Evolutionary conservation across 2,113 vertebrate species (phyloP), one percentile per base, ranked within the genome.

Genomic region (Mormoops blainvillei): DNA sequence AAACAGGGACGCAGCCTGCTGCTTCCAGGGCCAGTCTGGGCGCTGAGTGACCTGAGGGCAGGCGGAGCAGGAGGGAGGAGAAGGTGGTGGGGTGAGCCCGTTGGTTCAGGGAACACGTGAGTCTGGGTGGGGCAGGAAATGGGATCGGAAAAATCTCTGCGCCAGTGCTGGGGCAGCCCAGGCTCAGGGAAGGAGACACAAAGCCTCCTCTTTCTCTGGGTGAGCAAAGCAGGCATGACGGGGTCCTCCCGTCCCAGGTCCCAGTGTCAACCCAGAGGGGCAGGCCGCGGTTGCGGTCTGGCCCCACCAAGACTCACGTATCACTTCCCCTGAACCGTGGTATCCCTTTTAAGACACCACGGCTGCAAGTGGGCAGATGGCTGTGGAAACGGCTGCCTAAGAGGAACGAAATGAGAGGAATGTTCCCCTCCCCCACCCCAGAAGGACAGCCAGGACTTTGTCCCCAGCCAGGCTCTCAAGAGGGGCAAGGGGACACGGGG

Each of bases 221-320:
- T 12, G 5, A 89, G 36, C 22, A 4, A 31, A 71, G 74, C 0
- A 7, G 31, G 18, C 14, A 0, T 0, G 41, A 45, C 11, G 24
- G 28, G 13, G 58, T 16, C 16, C 77, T n/a, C 48, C 68, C 0
- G 5, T 20, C 56, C 20, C n/a, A 26, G 4, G 7, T 61, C 9
- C 58, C 58, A 26, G 24, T 0, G 58, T 36, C 33, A 16, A 6
- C 3, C 6, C 5, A 36, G 94, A 36, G 4, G 33, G 36, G 41
- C 58, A 26, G 76, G 38, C 14, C 3, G 52, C 24, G 22, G 18
- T 4, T 31, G 4, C 4, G 36, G 50, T n/a, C 76, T 74, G 52
- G 58, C 33, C 58, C 4, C 0, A 10, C 43, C 15, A 6, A 28
- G 41, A 31, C 26, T 18, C 2, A 0, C 0, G 22, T 38, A 2